Evolutionary conservation across 2,888 invertebrate genomes (phyloP), one percentile per base, ranked within the genome.

Genomic region (Lumbricus terrestris): DNA sequence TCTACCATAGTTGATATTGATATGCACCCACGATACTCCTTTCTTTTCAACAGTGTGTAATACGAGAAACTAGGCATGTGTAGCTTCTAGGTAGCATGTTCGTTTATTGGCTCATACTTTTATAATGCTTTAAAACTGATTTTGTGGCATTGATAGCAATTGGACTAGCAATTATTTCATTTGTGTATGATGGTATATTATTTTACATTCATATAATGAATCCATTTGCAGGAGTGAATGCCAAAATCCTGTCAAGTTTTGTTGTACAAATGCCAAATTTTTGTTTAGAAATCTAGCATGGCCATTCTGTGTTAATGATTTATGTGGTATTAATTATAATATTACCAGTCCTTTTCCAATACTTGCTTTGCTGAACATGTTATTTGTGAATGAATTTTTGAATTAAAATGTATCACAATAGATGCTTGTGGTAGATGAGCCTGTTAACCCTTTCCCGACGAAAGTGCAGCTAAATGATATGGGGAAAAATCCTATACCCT

Each of bases 31-130:
- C 38, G n/a, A n/a, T 69, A 69, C n/a, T 69, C n/a, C 6, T n/a
- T 69, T 11, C 1, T 69, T n/a, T 69, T 29, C 29, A 29, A 69
- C 69, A n/a, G n/a, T 69, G 69, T 69, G 13, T 69, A 69, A 69
- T 69, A 29, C 1, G 69, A 69, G n/a, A 69, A 29, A 11, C 69
- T 69, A 69, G 69, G 69, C 16, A 69, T 15, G 15, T 47, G 20
- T 47, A 16, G 11, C 42, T 42, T 11, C 18, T 16, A 16, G 42
- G 11, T 16, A 20, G 47, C 23, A 18, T 47, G 29, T 69, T n/a
- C n/a, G 69, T 69, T n/a, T 69, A n/a, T n/a, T 69, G 69, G 69
- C n/a, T 69, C 69, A 69, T n/a, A n/a, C n/a, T 69, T 69, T 69
- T 69, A 29, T 11, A n/a, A 69, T 69, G 29, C n/a, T 69, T 69